Evolutionary conservation across 1,140 invertebrate species (phyloP).

Genomic region (Steinernema feltiae): DNA sequence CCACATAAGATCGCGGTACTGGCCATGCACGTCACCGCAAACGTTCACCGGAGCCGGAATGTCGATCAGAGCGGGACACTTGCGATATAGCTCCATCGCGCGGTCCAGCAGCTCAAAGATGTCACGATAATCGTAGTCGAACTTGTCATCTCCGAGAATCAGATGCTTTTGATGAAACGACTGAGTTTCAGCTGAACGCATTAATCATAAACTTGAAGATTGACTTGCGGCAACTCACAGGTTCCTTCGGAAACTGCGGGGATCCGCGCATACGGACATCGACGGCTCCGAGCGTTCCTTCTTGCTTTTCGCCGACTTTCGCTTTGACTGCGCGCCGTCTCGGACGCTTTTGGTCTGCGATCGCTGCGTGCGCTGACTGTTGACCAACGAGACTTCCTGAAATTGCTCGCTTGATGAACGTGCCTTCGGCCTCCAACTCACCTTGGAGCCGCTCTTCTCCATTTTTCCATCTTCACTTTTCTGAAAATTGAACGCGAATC

Average conservation of each 20-base stretch:
- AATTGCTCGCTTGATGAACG: no score
- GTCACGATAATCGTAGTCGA: slow-evolving; percentile 1
- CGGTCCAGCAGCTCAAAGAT: not conserved
- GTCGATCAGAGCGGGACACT: slow-evolving; percentile 40
- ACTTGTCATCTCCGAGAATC: not conserved
- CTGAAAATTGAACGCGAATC: no score
- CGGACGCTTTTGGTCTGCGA: no score
- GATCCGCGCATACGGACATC: no score
- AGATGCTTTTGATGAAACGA: slow-evolving; percentile 4
- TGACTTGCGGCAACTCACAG: not conserved
- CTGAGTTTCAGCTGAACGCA: not conserved
- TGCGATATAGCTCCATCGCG: not conserved
- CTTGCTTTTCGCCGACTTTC: no score
- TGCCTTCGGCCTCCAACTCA: no score
- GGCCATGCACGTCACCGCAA: slow-evolving; percentile 62
- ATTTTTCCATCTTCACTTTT: no score
- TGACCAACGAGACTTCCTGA: no score
- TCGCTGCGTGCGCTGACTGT: no score
- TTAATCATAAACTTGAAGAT: not conserved
- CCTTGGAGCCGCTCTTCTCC: no score
- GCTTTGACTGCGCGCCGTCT: no score
- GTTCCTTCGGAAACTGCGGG: not conserved
- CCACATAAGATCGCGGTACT: slow-evolving; percentile 62
- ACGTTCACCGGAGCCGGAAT: slow-evolving; percentile 58
- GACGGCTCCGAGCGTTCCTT: no score